Base-by-base conservation (phyloP, 2,797 vertebrate genomes). In the Antrozous pallidus region DNA sequence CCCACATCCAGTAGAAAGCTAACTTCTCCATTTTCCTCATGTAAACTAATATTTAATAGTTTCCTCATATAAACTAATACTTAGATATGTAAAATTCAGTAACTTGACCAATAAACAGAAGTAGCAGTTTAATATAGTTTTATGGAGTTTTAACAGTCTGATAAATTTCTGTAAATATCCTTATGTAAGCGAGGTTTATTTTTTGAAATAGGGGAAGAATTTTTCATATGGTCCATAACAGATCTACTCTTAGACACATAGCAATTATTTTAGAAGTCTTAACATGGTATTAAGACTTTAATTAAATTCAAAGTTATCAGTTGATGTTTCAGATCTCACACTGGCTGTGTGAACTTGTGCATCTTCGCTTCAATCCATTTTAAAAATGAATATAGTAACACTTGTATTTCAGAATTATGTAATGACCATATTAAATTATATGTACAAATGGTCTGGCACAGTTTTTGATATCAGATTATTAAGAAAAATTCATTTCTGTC, bases 291-390 rank as follows among this genome's bases (percentile, higher is more conserved):
- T 79, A 67, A 95, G 33, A 87, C 26, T 93, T 84, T 33, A 63
- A 81, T 69, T 58, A 88, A 67, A 83, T 67, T 89, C 88, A 77
- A 26, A 61, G 78, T 94, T 90, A 85, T 61, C 38, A 87, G 36
- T 26, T 79, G 42, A 69, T 71, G 26, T 80, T 40, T 84, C n/a
- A 70, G 70, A 78, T 47, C 83, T 80, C 58, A 61, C 12, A 65
- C 2, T 47, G 26, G 69, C 13, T 80, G 28, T 36, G 54, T 63
- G 49, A 91, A 16, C 40, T 67, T 67, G 33, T 56, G 47, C 20
- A 1, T 61, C 70, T 87, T 74, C 58, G 31, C 14, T 38, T 61
- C 33, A 83, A 78, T 33, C 28, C 18, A 58, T 33, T 95, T 93
- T 77, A 70, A 93, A 93, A 13, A 47, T 8, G 14, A 13, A 74